These are phyloP conservation scores for Punctoribates punctum DNA, from an alignment of 2,888 invertebrate genomes.

Conservation along the genomic window DNA sequence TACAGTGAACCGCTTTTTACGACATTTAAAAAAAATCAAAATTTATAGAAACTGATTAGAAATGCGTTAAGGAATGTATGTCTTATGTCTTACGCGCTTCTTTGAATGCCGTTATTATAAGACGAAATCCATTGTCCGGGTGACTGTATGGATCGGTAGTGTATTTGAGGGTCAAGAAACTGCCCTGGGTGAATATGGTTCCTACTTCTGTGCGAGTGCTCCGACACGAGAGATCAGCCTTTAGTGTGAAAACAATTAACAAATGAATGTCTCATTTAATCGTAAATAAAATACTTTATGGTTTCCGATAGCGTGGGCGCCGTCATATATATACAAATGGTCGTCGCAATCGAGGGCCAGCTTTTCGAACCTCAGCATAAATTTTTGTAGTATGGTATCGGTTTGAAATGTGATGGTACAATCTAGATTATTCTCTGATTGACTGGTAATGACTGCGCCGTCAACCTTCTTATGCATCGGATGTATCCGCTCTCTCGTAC, in stretches of 20 bases:
- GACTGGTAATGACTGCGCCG: slow-evolving; percentile 82
- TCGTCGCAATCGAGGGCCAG: slow-evolving; percentile 90
- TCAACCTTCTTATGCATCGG: slow-evolving; percentile 85
- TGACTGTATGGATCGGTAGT: slow-evolving; percentile 90
- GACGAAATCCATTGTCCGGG: slow-evolving; percentile 82
- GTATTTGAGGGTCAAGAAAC: slow-evolving; percentile 89
- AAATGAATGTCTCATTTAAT: neutral
- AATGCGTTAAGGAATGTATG: no score
- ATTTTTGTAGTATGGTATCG: slow-evolving; percentile 85
- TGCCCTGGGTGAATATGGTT: slow-evolving; percentile 82
- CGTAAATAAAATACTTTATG: slow-evolving; percentile 65
- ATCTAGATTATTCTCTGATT: slow-evolving; percentile 83
- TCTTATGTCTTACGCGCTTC: slow-evolving; percentile 48
- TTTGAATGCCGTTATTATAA: slow-evolving; percentile 89
- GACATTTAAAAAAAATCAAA: neutral
- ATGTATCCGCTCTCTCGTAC: slow-evolving; percentile 83
- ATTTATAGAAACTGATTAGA: neutral
- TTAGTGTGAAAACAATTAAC: slow-evolving; percentile 53
- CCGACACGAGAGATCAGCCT: slow-evolving; percentile 86
- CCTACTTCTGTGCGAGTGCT: slow-evolving; percentile 84
- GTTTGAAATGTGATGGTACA: slow-evolving; percentile 92
- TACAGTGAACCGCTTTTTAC: slow-evolving; percentile 23
- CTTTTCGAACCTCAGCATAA: slow-evolving; percentile 88
- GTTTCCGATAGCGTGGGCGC: slow-evolving; percentile 80
- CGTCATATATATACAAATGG: slow-evolving; percentile 86